These are phyloP conservation scores for Gobiocypris rarus DNA, from an alignment of 2,113 vertebrate species.

Conservation along the genomic window DNA sequence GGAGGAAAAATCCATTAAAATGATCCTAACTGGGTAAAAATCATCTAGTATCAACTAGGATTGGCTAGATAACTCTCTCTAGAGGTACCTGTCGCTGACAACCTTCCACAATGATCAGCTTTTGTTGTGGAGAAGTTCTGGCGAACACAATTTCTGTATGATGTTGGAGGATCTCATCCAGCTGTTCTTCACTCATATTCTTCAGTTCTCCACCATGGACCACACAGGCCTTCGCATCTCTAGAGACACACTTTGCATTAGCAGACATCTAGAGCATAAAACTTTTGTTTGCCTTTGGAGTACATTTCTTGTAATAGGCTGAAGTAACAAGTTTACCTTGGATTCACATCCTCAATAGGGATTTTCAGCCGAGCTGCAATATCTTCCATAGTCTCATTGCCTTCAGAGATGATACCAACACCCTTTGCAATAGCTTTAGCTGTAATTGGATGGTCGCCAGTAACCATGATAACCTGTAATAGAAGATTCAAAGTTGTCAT, in stretches of 20 bases:
- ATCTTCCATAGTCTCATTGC: constrained; percentile 91
- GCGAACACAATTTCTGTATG: constrained; percentile 93
- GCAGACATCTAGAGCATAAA: not conserved
- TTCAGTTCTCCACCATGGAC: constrained; percentile 89
- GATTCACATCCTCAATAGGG: constrained; percentile 87
- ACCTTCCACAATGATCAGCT: constrained; percentile 93
- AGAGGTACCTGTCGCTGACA: constrained; percentile 87
- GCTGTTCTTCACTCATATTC: constrained; percentile 77
- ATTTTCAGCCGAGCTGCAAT: constrained; percentile 88
- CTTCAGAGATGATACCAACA: constrained; percentile 92
- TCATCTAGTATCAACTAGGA: not conserved
- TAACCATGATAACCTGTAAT: constrained; percentile 91
- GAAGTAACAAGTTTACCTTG: constrained; percentile 72
- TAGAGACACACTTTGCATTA: constrained; percentile 57
- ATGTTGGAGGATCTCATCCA: constrained; percentile 83
- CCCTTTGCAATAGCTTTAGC: constrained; percentile 94
- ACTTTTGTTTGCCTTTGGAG: not conserved
- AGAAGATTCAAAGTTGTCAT: not conserved
- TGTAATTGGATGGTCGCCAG: constrained; percentile 92
- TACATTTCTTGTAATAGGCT: not conserved
- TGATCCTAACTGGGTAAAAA: not conserved
- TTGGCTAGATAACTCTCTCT: not conserved
- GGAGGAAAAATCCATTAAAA: not conserved
- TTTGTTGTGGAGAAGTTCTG: constrained; percentile 91
- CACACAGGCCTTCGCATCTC: constrained; percentile 92